phyloP scores from a whole-genome alignment of 2,888 invertebrate genomes.

The Rotaria magnacalcarata region DNA sequence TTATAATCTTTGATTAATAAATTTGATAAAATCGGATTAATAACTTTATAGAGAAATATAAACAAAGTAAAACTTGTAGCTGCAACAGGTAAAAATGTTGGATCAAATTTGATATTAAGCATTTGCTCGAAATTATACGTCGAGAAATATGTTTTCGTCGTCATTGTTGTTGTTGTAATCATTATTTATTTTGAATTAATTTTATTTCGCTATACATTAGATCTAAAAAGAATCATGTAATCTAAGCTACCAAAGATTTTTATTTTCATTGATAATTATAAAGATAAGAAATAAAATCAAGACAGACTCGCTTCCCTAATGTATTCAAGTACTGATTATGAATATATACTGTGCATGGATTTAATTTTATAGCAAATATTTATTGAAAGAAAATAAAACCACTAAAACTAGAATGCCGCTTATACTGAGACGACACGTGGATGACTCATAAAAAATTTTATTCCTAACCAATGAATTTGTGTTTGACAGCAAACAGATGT shows the following conservation, averaged over 20 bases:
- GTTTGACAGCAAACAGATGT: not conserved
- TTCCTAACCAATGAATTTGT: not conserved
- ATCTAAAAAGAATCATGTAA: not conserved
- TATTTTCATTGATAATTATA: too few species aligned
- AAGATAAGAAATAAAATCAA: too few species aligned
- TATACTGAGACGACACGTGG: too few species aligned
- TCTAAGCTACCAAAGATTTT: too few species aligned
- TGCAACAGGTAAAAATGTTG: slow-evolving; percentile 27
- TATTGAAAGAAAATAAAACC: too few species aligned
- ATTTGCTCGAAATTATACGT: not conserved
- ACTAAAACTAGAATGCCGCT: too few species aligned
- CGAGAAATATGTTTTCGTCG: not conserved
- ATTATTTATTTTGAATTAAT: not conserved
- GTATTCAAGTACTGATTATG: too few species aligned
- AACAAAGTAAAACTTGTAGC: slow-evolving; percentile 22
- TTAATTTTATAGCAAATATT: too few species aligned
- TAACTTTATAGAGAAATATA: not conserved
- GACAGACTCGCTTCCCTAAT: too few species aligned
- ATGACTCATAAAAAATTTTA: not conserved
- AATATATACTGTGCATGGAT: too few species aligned
- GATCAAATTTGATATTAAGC: slow-evolving; percentile 9
- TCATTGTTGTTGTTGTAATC: not conserved
- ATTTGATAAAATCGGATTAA: slow-evolving; percentile 22
- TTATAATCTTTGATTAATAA: slow-evolving; percentile 9
- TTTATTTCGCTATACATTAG: not conserved